Percentiles rank a stretch among this genome's conserved stretches.
Conservation (phyloP, 2,113 vertebrate species). For the Tringa solitaria region DNA sequence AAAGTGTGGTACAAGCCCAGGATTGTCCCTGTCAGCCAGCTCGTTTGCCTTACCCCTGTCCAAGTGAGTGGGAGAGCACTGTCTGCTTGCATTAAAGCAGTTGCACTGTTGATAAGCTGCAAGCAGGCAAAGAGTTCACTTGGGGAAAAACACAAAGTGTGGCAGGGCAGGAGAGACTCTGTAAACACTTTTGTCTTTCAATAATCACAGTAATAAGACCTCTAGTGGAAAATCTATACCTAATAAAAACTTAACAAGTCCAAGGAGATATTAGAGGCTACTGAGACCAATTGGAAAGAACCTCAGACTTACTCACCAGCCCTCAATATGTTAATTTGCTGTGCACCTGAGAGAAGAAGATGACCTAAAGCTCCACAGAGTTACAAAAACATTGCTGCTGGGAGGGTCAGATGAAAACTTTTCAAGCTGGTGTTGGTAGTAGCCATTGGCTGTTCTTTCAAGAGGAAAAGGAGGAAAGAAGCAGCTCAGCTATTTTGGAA, state of each 20-base stretch:
- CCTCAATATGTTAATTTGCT: background rate
- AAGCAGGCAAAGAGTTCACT: background rate
- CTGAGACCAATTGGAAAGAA: background rate
- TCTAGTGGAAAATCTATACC: background rate
- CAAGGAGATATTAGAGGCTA: background rate
- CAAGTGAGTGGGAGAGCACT: background rate
- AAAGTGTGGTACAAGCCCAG: background rate
- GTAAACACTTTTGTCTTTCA: background rate
- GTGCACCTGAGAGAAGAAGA: background rate
- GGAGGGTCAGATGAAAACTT: background rate
- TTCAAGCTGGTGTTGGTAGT: background rate
- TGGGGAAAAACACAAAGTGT: background rate
- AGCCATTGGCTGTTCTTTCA: background rate
- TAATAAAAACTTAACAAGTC: conserved; percentile 4
- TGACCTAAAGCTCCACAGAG: background rate
- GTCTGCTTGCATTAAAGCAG: background rate
- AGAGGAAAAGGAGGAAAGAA: background rate
- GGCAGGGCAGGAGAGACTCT: background rate
- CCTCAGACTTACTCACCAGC: background rate
- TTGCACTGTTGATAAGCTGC: background rate
- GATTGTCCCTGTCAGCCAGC: background rate
- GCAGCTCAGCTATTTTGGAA: background rate
- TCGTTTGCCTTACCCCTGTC: background rate
- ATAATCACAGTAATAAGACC: background rate
- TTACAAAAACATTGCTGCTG: background rate